These are phyloP conservation scores for Potamarius usumacintae DNA, from an alignment of 2,113 vertebrate genomes.

Conservation along the genomic window DNA sequence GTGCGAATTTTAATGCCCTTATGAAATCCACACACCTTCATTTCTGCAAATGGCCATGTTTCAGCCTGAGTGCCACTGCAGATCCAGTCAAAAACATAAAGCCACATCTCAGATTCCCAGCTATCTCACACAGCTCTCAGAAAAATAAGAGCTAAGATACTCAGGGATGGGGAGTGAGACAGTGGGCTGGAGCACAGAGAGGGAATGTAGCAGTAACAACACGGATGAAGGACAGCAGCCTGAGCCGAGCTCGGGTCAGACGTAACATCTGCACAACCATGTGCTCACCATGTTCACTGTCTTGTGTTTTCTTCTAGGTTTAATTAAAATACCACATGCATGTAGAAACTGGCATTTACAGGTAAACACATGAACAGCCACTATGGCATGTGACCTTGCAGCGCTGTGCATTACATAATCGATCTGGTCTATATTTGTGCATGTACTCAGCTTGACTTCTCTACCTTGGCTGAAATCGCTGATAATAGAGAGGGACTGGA, in stretches of 20 bases:
- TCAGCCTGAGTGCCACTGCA: not conserved
- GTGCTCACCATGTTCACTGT: not conserved
- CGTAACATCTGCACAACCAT: not conserved
- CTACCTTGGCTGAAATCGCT: not conserved
- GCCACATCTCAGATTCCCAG: not conserved
- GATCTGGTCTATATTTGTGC: not conserved
- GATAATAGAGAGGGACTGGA: not conserved
- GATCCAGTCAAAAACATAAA: not conserved
- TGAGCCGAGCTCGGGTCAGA: not conserved
- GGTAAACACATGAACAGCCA: not conserved
- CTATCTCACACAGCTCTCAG: not conserved
- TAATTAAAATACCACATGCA: too few relatives aligned
- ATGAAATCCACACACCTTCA: not conserved
- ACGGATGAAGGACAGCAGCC: not conserved
- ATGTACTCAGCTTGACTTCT: not conserved
- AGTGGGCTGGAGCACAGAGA: not conserved
- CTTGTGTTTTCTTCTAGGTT: not conserved
- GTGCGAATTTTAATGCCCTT: not conserved
- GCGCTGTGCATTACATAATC: not conserved
- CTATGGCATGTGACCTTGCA: not conserved
- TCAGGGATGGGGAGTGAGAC: not conserved
- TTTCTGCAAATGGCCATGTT: not conserved
- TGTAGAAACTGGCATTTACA: not conserved
- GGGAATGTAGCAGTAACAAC: not conserved
- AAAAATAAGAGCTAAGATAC: not conserved